These are phyloP conservation scores for Acanthochromis polyacanthus DNA, from an alignment of 2,113 vertebrate genomes.

Conservation along the genomic window DNA sequence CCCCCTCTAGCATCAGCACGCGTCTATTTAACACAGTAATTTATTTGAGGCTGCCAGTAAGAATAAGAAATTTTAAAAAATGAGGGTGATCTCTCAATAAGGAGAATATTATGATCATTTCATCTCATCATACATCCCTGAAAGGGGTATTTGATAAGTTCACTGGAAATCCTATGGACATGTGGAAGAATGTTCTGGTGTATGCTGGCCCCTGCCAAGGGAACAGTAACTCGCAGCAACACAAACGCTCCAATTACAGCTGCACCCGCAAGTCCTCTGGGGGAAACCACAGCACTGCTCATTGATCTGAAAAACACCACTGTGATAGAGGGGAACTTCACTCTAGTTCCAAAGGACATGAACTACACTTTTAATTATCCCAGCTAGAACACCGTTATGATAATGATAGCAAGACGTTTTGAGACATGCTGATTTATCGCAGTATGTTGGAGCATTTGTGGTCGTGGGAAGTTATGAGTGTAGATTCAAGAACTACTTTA, in stretches of 20 bases:
- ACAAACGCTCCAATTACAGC: constrained; percentile 71
- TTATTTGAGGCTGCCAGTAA: neutral
- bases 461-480: neutral
- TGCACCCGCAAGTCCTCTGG: constrained; percentile 43
- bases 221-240: constrained; percentile 56
- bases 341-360: constrained; percentile 23
- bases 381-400: constrained; percentile 8
- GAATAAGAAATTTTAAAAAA: constrained; percentile 5
- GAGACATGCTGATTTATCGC: neutral
- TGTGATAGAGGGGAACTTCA: constrained; percentile 46
- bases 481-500: neutral
- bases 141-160: constrained; percentile 61
- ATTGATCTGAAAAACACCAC: constrained; percentile 60
- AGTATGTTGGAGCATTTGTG: neutral
- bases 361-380: constrained; percentile 53
- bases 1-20: constrained; percentile 1
- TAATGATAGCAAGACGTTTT: constrained; percentile 23
- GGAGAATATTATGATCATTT: constrained; percentile 17
- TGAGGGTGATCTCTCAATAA: neutral
- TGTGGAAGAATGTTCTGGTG: constrained; percentile 50
- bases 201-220: constrained; percentile 36
- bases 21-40: constrained; percentile 23
- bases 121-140: constrained; percentile 40
- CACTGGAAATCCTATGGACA: constrained; percentile 60
- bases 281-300: constrained; percentile 38